These are phyloP conservation scores for Muricea muricata DNA, from an alignment of 92 coral and sea anemone genomes.

Conservation along the genomic window DNA sequence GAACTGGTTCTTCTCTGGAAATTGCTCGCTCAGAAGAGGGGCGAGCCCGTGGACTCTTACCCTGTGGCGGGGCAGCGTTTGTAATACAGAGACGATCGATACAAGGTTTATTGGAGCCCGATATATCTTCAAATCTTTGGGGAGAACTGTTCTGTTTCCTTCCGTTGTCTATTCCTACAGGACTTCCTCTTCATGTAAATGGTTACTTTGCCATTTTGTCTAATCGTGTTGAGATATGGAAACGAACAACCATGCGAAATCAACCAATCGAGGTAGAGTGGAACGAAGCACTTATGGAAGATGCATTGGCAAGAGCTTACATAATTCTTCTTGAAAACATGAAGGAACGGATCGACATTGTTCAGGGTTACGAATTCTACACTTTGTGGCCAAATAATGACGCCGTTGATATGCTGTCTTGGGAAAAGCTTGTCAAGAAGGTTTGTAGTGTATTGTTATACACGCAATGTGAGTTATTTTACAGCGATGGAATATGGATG, in stretches of 20 bases:
- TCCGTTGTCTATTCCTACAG: slow-evolving; percentile 79
- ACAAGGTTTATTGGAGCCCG: slow-evolving; percentile 1
- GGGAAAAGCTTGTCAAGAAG: slow-evolving; percentile 71
- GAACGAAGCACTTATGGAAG: slow-evolving; percentile 79
- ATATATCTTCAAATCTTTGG: slow-evolving; percentile 53
- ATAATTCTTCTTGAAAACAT: slow-evolving; percentile 66
- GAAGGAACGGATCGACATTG: slow-evolving; percentile 46
- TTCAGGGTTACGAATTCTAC: slow-evolving; percentile 54
- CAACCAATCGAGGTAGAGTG: slow-evolving; percentile 76
- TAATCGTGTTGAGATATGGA: slow-evolving; percentile 90
- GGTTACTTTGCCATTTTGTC: slow-evolving; percentile 85
- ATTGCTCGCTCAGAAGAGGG: slow-evolving; percentile 69
- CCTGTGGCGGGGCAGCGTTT: slow-evolving; percentile 68
- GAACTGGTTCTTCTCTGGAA: slow-evolving; percentile 53
- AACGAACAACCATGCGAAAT: slow-evolving; percentile 35
- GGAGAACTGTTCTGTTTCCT: slow-evolving; percentile 84
- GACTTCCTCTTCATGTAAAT: slow-evolving; percentile 78
- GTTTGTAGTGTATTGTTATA: slow-evolving; percentile 68
- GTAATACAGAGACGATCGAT: slow-evolving; percentile 2
- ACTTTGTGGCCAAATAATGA: slow-evolving; percentile 79
- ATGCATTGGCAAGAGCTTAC: slow-evolving; percentile 73
- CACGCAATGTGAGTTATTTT: slow-evolving; percentile 47
- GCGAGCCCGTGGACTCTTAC: slow-evolving; percentile 61
- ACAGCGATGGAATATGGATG: slow-evolving; percentile 73
- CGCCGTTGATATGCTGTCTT: slow-evolving; percentile 58